Evolutionary conservation across 2,113 vertebrate genomes (phyloP).

Genomic region (Cariama cristata): DNA sequence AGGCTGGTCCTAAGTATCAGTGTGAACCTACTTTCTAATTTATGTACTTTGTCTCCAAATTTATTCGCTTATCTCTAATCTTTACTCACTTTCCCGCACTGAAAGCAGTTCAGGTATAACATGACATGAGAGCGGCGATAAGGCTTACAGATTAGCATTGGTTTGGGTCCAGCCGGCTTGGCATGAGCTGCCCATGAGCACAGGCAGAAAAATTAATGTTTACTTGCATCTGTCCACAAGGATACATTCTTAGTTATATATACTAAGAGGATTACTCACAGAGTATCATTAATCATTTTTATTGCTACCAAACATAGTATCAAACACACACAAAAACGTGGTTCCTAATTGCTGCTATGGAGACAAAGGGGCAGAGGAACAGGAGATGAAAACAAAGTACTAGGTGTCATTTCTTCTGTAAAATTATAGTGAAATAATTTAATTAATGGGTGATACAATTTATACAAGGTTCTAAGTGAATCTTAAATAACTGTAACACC

Average conservation of each 20-base stretch:
- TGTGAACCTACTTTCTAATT: not conserved
- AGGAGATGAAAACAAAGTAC: conserved; percentile 31
- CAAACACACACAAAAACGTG: not conserved
- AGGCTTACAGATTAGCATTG: not conserved
- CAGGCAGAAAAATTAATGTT: conserved; percentile 7
- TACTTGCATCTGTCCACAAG: not conserved
- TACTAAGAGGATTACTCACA: not conserved
- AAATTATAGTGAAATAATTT: not conserved
- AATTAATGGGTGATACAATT: not conserved
- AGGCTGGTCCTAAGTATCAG: not conserved
- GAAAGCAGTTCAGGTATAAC: not conserved
- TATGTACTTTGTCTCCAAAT: not conserved
- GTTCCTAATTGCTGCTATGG: conserved; percentile 38
- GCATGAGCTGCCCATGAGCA: not conserved
- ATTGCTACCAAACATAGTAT: conserved; percentile 19
- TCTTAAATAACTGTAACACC: not conserved
- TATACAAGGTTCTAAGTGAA: not conserved
- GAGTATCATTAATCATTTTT: conserved; percentile 39
- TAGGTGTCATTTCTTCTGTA: not conserved
- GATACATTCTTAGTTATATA: not conserved
- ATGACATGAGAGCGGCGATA: not conserved
- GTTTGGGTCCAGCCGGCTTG: not conserved
- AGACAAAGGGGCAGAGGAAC: conserved; percentile 26
- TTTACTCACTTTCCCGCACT: not conserved
- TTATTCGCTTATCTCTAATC: not conserved